These are phyloP conservation scores for Coccyzus lansbergi DNA, from an alignment of 2,797 vertebrate genomes.

Conservation along the genomic window DNA sequence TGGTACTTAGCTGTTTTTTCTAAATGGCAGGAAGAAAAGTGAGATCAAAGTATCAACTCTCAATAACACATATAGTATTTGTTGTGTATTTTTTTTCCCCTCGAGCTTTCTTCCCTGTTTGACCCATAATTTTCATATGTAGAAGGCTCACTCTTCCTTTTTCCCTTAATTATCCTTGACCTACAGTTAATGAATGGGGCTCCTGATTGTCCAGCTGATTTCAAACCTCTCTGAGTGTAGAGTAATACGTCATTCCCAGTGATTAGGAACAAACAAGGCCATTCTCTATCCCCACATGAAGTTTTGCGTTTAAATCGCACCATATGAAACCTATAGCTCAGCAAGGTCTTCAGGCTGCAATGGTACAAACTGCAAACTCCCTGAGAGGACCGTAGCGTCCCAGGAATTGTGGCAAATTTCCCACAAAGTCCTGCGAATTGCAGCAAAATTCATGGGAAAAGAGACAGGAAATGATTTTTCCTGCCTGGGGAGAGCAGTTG, in stretches of 20 bases:
- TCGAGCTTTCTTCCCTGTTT: background rate
- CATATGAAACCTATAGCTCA: constrained; percentile 58
- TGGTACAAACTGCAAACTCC: constrained; percentile 61
- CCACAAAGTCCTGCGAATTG: constrained; percentile 72
- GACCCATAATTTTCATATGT: background rate
- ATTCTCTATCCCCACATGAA: constrained; percentile 28
- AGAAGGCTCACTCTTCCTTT: background rate
- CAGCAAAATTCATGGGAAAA: constrained; percentile 75
- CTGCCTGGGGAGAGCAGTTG: constrained; percentile 65
- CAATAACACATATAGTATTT: background rate
- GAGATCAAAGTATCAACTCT: background rate
- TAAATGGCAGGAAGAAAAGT: background rate
- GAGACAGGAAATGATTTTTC: constrained; percentile 74
- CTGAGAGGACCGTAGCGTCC: constrained; percentile 51
- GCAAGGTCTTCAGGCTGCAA: constrained; percentile 37
- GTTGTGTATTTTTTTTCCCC: rapidly evolving
- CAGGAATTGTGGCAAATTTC: constrained; percentile 74
- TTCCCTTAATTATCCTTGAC: background rate
- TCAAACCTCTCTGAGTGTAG: background rate
- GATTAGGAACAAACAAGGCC: constrained; percentile 41
- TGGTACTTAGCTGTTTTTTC: background rate
- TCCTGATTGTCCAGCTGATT: constrained; percentile 7
- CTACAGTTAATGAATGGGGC: background rate
- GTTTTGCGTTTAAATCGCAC: constrained; percentile 21
- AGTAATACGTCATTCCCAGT: constrained; percentile 22